These are phyloP conservation scores for Sinosuthora webbiana DNA, from an alignment of 2,113 vertebrate species.

Conservation along the genomic window DNA sequence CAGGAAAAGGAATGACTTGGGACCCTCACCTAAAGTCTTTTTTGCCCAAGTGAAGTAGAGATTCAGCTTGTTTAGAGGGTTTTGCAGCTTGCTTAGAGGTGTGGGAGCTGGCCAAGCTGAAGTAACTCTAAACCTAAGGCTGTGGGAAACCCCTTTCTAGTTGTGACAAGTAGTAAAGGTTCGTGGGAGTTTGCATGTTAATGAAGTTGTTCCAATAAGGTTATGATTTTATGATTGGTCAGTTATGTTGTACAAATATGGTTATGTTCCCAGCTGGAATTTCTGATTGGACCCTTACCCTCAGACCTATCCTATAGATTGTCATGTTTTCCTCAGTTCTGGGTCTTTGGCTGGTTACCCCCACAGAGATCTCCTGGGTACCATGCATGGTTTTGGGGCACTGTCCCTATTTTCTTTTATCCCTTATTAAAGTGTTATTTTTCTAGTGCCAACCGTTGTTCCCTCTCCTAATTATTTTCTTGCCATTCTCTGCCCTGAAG, in stretches of 20 bases:
- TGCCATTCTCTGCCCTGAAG: background rate
- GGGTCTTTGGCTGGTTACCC: background rate
- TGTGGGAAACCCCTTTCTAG: background rate
- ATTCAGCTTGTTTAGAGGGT: background rate
- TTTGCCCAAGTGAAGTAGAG: background rate
- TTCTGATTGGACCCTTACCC: background rate
- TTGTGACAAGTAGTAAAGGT: background rate
- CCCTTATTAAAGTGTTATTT: background rate
- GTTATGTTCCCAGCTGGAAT: background rate
- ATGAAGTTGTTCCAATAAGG: background rate
- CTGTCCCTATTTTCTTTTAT: background rate
- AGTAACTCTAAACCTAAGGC: background rate
- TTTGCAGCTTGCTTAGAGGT: background rate
- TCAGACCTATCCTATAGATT: background rate
- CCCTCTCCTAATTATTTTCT: background rate
- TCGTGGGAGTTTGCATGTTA: background rate
- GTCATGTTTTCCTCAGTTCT: background rate
- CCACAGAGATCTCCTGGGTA: background rate
- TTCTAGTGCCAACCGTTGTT: background rate
- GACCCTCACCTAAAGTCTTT: background rate
- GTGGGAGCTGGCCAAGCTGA: background rate
- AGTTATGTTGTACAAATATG: background rate
- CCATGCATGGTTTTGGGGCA: background rate
- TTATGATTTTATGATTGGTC: background rate
- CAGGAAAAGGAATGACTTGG: background rate